Evolutionary conservation across 1,140 invertebrate genomes (phyloP), one percentile per base, ranked within the genome.

Genomic region (Drosophila repleta): DNA sequence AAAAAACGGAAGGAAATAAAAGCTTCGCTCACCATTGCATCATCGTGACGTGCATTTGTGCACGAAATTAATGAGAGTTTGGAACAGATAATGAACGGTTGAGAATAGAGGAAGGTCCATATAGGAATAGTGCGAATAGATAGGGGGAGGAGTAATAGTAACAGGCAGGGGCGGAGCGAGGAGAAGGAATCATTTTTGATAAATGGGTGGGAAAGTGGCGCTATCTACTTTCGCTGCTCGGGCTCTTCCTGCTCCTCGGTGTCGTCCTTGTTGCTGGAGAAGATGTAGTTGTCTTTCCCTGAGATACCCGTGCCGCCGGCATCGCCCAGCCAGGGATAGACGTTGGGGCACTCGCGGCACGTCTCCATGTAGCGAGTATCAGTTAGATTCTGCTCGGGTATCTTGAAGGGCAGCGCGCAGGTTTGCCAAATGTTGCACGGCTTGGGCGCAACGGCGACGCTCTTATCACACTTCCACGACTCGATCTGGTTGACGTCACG

Each of bases 351-450:
- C 66, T 97, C 96, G 51, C 92, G 93, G 90, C 97, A 98, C 2
- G 97, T 97, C 89, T 97, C 95, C 94, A 98, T 94, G 90, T 98
- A 98, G 87, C 97, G 95, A 1, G 95, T 96, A 61, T 96, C 94
- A 7, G 96, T 96, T 74, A 96, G 94, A 92, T 97, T 97, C 13
- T 94, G 93, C 62, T 95, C 94, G 49, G 95, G 93, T 29, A 94
- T 94, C 80, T 95, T 97, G 90, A 97, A 97, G 39, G 95, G 93
- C 20, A 98, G 92, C 15, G 96, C 96, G 87, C 97, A 98, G 75
- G 96, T 97, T 80, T 96, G 96, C 58, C 96, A 92, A 64, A 96
- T 94, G 76, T 96, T 96, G 91, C 97, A 98, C 0, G 96, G 94
- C 56, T 91, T 91, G 20, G 94, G 93, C 24, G 95, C 94, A 18